Evolutionary conservation across 2,797 vertebrate genomes (phyloP).

Genomic region (Chelonia mydas): DNA sequence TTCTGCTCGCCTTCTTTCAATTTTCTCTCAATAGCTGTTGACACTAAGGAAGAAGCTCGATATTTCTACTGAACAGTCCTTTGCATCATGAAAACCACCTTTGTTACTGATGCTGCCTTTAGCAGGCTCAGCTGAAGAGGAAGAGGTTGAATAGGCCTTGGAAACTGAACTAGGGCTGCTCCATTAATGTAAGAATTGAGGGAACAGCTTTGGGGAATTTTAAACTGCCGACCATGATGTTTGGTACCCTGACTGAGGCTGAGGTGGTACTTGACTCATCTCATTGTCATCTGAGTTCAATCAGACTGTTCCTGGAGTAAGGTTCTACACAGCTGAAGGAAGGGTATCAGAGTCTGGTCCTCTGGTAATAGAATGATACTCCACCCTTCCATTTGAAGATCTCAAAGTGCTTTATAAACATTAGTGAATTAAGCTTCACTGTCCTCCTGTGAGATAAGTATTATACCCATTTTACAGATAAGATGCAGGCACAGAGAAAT

Average conservation of each 20-base stretch:
- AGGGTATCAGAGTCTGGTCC: background rate
- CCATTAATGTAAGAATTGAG: background rate
- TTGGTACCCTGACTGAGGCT: background rate
- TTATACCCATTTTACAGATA: background rate
- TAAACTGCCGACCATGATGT: background rate
- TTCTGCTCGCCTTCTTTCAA: background rate
- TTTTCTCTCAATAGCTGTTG: background rate
- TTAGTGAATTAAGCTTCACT: fast-evolving
- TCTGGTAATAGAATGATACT: too few species aligned
- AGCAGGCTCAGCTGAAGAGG: background rate
- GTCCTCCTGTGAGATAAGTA: background rate
- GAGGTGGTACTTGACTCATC: background rate
- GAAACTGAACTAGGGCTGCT: background rate
- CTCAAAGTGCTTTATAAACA: fast-evolving
- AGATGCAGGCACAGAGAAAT: background rate
- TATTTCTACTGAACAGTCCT: background rate
- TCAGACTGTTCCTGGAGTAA: background rate
- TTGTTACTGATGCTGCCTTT: background rate
- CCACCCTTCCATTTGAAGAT: background rate
- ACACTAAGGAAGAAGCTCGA: fast-evolving
- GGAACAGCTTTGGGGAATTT: background rate
- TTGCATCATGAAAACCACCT: fast-evolving
- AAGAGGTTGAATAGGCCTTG: background rate
- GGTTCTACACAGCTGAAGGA: background rate
- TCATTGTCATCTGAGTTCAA: background rate